These are phyloP conservation scores for Cottus gobio DNA, from an alignment of 2,113 vertebrate species.

Conservation along the genomic window DNA sequence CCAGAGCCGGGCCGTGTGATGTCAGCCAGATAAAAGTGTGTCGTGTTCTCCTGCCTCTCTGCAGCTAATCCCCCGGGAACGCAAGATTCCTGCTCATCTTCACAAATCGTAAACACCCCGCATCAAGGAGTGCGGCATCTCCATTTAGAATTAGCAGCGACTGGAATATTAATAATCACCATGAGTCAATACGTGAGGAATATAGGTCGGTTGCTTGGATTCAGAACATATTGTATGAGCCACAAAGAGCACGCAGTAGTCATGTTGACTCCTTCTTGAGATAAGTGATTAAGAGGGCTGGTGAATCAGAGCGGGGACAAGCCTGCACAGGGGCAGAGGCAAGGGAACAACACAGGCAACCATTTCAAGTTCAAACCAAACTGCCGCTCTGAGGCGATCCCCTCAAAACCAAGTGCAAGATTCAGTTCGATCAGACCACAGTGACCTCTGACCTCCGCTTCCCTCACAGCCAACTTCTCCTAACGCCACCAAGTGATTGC, in stretches of 20 bases:
- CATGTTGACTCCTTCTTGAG: conserved; percentile 1
- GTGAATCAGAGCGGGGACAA: conserved; percentile 57
- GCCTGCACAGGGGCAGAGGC: conserved; percentile 52
- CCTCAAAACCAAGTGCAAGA: conserved; percentile 12
- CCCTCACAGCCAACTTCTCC: conserved; percentile 25
- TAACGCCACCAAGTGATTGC: background rate
- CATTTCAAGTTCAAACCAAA: conserved; percentile 64
- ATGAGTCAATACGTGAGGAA: background rate
- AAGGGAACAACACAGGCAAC: conserved; percentile 57
- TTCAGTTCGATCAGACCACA: conserved; percentile 15
- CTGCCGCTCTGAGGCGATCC: conserved; percentile 11
- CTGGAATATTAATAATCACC: background rate
- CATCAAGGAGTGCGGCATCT: conserved; percentile 9
- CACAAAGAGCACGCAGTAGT: background rate
- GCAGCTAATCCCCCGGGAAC: conserved; percentile 50
- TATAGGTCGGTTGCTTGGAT: conserved; percentile 5
- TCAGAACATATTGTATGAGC: background rate
- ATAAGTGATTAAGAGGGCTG: conserved; percentile 20
- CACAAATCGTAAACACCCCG: conserved; percentile 20
- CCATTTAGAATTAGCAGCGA: conserved; percentile 6
- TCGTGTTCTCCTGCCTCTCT: conserved; percentile 53
- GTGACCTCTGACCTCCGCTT: background rate
- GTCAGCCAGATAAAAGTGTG: conserved; percentile 67
- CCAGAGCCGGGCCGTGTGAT: conserved; percentile 60
- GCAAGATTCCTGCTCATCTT: conserved; percentile 41